phyloP scores from a whole-genome alignment of 1,140 invertebrate genomes.

The Triops longicaudatus region DNA sequence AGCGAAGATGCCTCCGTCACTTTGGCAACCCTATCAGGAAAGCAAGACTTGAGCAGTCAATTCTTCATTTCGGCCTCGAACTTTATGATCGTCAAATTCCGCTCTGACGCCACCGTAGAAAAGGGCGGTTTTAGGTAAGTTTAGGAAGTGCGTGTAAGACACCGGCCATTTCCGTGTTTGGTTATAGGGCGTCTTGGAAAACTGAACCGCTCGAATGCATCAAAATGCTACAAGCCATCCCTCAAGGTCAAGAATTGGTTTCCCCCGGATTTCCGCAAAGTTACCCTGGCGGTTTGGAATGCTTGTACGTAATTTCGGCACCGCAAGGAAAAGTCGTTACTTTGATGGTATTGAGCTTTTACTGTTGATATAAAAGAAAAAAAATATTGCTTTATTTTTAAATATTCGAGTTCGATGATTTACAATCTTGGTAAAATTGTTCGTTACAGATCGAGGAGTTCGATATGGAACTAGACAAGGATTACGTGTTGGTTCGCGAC shows the following conservation, averaged over 20 bases:
- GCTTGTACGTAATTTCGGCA: slow-evolving; percentile 81
- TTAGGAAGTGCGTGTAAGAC: background rate
- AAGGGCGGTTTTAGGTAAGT: slow-evolving; percentile 73
- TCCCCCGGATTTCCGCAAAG: slow-evolving; percentile 84
- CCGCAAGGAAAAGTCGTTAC: slow-evolving; percentile 79
- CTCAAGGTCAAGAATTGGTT: slow-evolving; percentile 69
- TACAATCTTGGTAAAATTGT: too few relatives aligned
- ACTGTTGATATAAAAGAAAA: too few relatives aligned
- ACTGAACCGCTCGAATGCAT: slow-evolving; percentile 84
- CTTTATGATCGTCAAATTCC: slow-evolving; percentile 96
- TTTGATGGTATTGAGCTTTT: slow-evolving; percentile 53
- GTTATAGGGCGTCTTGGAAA: slow-evolving; percentile 72
- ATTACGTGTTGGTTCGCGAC: slow-evolving; percentile 81
- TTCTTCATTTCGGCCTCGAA: slow-evolving; percentile 89
- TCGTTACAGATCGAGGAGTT: slow-evolving; percentile 65
- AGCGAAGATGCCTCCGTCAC: slow-evolving; percentile 89
- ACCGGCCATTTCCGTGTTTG: slow-evolving; percentile 26
- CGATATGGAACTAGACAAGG: slow-evolving; percentile 72
- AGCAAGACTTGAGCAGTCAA: slow-evolving; percentile 61
- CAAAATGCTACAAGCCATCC: slow-evolving; percentile 67
- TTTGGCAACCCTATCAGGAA: slow-evolving; percentile 81
- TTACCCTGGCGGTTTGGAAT: slow-evolving; percentile 90
- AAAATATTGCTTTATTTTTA: too few relatives aligned
- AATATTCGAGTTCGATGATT: too few relatives aligned
- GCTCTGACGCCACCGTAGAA: slow-evolving; percentile 85